Percentiles rank a stretch among this genome's conserved stretches.
phyloP scores from a whole-genome alignment of 2,113 vertebrate genomes.

The Gallinago paraguaiae region DNA sequence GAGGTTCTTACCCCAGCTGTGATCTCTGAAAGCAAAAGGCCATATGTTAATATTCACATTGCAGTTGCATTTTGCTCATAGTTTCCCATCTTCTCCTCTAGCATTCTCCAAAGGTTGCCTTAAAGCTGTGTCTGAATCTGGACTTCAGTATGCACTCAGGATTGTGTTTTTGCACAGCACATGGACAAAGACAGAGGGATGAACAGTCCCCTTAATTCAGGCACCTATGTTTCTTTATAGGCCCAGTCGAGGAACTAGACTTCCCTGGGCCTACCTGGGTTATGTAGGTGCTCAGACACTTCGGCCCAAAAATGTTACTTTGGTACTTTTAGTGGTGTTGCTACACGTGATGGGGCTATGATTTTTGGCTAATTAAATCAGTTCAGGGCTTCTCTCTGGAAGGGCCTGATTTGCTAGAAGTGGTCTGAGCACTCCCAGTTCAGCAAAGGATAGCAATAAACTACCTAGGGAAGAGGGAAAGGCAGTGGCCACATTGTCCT shows the following conservation, averaged over 20 bases:
- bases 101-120: background rate
- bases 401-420: background rate
- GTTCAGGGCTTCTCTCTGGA: background rate
- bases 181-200: background rate
- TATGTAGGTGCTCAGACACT: background rate
- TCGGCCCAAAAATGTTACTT: background rate
- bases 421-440: background rate
- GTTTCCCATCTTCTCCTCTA: background rate
- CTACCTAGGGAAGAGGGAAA: background rate
- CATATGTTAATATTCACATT: background rate
- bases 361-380: background rate
- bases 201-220: background rate
- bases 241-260: background rate
- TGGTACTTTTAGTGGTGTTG: background rate
- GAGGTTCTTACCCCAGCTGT: background rate
- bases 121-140: background rate
- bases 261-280: background rate
- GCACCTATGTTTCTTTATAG: background rate
- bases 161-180: background rate
- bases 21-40: background rate
- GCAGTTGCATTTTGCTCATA: background rate
- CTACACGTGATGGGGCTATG: background rate
- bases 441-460: background rate
- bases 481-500: conserved; percentile 16
- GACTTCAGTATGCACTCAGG: background rate